Conservation (phyloP, 2,113 vertebrate genomes). For the Telmatochromis sp. region DNA sequence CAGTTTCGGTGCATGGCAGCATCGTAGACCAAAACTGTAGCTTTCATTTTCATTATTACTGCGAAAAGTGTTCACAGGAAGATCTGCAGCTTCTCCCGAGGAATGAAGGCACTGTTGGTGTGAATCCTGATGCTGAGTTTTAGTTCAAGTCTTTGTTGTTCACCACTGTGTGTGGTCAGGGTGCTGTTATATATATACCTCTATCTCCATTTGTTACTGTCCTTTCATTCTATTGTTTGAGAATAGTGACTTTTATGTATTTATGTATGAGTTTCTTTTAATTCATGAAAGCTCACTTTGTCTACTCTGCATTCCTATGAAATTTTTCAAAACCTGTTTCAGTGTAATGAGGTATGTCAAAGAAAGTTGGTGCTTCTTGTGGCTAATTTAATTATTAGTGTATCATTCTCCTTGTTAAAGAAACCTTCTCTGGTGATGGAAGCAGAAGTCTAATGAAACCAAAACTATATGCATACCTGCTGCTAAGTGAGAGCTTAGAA, state of each 20-base stretch:
- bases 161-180: background rate
- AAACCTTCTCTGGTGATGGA: background rate
- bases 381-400: background rate
- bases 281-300: background rate
- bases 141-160: background rate
- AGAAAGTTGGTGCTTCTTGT: background rate
- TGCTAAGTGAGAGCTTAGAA: background rate
- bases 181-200: background rate
- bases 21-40: background rate
- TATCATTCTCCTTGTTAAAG: background rate
- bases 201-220: background rate
- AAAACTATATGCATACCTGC: background rate
- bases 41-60: background rate
- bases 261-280: background rate
- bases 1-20: background rate
- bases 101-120: background rate
- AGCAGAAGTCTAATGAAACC: background rate
- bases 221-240: background rate
- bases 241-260: background rate
- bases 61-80: background rate
- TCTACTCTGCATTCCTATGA: background rate
- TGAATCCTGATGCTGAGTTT: background rate
- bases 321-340: background rate
- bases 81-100: background rate
- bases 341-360: background rate